Evolutionary conservation across 2,797 vertebrate genomes (phyloP).

Genomic region (Pseudochirops cupreus): DNA sequence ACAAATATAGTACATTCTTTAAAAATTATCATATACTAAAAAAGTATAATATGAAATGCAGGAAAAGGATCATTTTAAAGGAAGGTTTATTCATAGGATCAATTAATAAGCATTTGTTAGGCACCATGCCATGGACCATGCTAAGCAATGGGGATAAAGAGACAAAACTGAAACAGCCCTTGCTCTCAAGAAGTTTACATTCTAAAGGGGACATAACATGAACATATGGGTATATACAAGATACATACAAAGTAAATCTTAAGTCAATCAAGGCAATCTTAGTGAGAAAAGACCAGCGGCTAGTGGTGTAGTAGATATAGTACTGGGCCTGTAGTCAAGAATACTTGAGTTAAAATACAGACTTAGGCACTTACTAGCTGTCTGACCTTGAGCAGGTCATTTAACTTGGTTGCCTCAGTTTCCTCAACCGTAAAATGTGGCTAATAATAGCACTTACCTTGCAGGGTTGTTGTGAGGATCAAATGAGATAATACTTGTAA

Average conservation of each 20-base stretch:
- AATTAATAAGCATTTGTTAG: conserved; percentile 27
- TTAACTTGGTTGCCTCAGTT: not conserved
- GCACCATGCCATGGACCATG: not conserved
- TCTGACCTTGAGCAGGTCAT: not conserved
- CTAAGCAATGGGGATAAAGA: not conserved
- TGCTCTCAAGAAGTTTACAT: not conserved
- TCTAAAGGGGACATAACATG: not conserved
- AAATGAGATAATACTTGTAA: not conserved
- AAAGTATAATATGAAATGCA: not conserved
- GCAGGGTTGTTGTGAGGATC: not conserved
- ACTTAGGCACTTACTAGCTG: not conserved
- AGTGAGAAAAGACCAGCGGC: not conserved
- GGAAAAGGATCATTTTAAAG: not conserved
- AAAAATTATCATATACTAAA: conserved; percentile 26
- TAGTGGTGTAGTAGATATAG: not conserved
- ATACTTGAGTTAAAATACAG: not conserved
- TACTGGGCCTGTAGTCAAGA: not conserved
- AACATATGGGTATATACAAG: not conserved
- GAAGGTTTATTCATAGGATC: not conserved
- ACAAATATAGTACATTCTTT: not conserved
- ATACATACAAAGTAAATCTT: not conserved
- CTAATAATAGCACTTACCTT: not conserved
- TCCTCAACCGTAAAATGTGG: not conserved
- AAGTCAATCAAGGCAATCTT: not conserved
- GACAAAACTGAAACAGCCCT: not conserved